A percentile compares a stretch with the other conserved stretches of the same genome.
Evolutionary conservation across 2,113 vertebrate species (phyloP).

Genomic region (Perca flavescens): DNA sequence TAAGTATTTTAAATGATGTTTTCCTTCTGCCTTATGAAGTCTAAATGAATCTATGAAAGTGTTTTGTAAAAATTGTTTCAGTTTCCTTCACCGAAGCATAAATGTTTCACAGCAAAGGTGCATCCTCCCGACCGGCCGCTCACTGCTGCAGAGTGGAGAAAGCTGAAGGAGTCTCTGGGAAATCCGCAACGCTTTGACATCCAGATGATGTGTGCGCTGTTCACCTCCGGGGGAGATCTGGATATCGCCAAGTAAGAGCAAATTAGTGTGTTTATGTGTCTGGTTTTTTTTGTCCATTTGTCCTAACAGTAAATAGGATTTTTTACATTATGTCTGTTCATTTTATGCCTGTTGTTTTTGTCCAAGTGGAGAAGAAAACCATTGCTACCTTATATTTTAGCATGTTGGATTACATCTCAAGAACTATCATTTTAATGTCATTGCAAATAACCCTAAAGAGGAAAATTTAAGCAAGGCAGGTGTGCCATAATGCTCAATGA

Average conservation of each 20-base stretch:
- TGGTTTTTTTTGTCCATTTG: not conserved
- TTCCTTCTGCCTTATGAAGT: not conserved
- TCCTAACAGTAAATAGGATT: not conserved
- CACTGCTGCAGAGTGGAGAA: constrained; percentile 86
- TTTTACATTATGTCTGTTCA: not conserved
- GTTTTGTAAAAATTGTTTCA: not conserved
- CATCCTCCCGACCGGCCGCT: constrained; percentile 86
- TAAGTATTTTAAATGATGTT: not conserved
- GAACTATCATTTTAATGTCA: not conserved
- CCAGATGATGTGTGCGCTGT: constrained; percentile 82
- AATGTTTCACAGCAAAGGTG: constrained; percentile 50
- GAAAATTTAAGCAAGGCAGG: not conserved
- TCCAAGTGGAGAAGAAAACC: not conserved
- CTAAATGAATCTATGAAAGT: not conserved
- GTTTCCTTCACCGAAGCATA: not conserved
- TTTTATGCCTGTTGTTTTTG: not conserved
- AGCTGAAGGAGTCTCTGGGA: constrained; percentile 77
- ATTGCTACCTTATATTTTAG: not conserved
- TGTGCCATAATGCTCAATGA: not conserved
- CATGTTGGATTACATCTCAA: not conserved
- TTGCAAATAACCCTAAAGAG: not conserved
- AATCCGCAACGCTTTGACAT: constrained; percentile 82
- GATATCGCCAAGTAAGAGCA: constrained; percentile 71
- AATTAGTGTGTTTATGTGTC: not conserved
- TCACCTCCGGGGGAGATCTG: constrained; percentile 68